Evolutionary conservation across 37 sponge, comb jelly and placozoan genomes (phyloP).

Genomic region (Spongia lamella): DNA sequence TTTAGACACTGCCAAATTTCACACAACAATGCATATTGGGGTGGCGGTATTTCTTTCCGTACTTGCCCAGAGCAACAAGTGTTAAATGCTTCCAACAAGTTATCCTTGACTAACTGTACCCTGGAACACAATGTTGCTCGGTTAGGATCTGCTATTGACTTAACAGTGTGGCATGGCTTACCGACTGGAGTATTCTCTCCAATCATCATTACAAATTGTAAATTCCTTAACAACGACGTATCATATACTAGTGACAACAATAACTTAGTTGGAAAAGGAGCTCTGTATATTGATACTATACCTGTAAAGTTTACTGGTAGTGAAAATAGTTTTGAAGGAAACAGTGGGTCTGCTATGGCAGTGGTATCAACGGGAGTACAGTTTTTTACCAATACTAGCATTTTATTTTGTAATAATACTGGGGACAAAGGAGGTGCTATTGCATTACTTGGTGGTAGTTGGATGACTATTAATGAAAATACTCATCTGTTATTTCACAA

Average conservation of each 20-base stretch:
- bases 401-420: not conserved
- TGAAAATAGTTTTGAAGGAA: slow-evolving; percentile 1
- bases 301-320: slow-evolving; percentile 12
- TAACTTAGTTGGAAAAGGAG: slow-evolving; percentile 11
- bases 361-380: slow-evolving; percentile 3
- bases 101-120: not conserved
- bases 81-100: not conserved
- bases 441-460: slow-evolving; percentile 24
- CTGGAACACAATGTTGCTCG: slow-evolving; percentile 11
- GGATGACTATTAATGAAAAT: slow-evolving; percentile 6
- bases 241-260: not conserved
- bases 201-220: not conserved
- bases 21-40: slow-evolving; percentile 27
- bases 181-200: not conserved
- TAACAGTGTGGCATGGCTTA: slow-evolving; percentile 10
- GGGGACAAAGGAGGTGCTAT: slow-evolving; percentile 34
- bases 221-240: not conserved
- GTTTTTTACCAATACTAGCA: not conserved
- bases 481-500: slow-evolving; percentile 1
- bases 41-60: slow-evolving; percentile 26
- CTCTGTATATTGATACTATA: slow-evolving; percentile 35
- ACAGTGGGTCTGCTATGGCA: slow-evolving; percentile 38
- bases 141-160: slow-evolving; percentile 33
- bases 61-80: slow-evolving; percentile 5
- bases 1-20: not conserved